phyloP scores from a whole-genome alignment of 53 echinoderm and acorn worm genomes.

The Echinarachnius parma region DNA sequence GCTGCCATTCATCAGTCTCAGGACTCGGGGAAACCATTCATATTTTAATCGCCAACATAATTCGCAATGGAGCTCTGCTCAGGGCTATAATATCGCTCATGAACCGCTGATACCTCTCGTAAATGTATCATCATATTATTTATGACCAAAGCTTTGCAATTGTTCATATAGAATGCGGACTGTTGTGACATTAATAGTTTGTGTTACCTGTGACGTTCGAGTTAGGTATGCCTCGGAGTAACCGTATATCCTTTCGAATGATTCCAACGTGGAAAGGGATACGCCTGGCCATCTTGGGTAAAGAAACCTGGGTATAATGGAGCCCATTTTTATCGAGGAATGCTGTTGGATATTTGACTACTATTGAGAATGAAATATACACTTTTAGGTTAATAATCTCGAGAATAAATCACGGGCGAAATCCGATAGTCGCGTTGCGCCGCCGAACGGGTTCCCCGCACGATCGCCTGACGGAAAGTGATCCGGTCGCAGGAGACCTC shows the following conservation, averaged over 20 bases:
- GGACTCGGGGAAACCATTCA: no score
- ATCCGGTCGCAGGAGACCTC: constrained; percentile 32
- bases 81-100: no score
- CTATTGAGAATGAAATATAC: constrained; percentile 50
- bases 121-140: no score
- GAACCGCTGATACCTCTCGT: no score
- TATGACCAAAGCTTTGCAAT: no score
- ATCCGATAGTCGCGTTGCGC: constrained; percentile 39
- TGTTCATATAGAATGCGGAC: no score
- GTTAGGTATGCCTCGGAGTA: constrained; percentile 16
- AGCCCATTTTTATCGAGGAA: constrained; percentile 43
- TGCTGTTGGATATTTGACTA: constrained; percentile 48
- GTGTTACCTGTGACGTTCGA: constrained; percentile 10
- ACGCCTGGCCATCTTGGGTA: constrained; percentile 4
- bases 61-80: no score
- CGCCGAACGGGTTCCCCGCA: constrained; percentile 30
- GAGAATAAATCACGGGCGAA: constrained; percentile 46
- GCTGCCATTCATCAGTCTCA: no score
- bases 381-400: constrained; percentile 54
- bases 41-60: no score
- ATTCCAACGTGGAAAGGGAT: constrained; percentile 45
- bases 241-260: constrained; percentile 26
- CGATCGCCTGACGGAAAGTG: constrained; percentile 29
- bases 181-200: neutral
- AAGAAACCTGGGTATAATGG: constrained; percentile 36